Base-by-base conservation (phyloP, 2,888 invertebrate genomes). In the Mayetiola destructor region DNA sequence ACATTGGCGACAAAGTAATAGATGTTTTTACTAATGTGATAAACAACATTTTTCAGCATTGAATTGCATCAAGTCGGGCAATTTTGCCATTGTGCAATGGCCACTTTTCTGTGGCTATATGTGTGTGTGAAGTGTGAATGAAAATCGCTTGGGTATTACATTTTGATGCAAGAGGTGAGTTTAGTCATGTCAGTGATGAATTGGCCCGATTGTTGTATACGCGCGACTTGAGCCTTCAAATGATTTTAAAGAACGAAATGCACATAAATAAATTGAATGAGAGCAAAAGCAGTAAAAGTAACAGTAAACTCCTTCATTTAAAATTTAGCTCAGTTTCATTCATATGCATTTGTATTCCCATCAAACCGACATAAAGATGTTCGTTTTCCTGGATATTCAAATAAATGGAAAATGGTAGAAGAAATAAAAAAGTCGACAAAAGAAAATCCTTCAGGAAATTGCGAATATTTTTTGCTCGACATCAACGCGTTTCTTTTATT, bases 391-490 rank as follows among this genome's bases (percentile, higher is more conserved):
- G 14, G 27, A 16, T 27, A 2, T 14, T 23, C 48, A 48, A 48
- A 48, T 23, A 48, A 48, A 42, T 27, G 27, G n/a, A 48, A 48
- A 48, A 21, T 23, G 27, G 16, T 5, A 27, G 48, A 16, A 48
- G n/a, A n/a, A n/a, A n/a, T n/a, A n/a, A n/a, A n/a, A n/a, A n/a
- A n/a, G n/a, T n/a, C n/a, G n/a, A n/a, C n/a, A n/a, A n/a, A n/a
- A n/a, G n/a, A 48, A 27, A 48, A 48, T 48, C 48, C 48, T 48
- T 27, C 48, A 48, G 48, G 48, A 48, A 48, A 48, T 48, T 48
- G 48, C 23, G 48, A 27, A 48, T 27, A 48, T 48, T 48, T 48
- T 48, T 48, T 48, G 27, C 27, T 40, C 27, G 27, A 9, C 48
- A 27, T 23, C n/a, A 23, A 48, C 27, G n/a, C 21, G 21, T 40